These are phyloP conservation scores for Argya squamiceps DNA, from an alignment of 2,797 vertebrate genomes.

Conservation along the genomic window DNA sequence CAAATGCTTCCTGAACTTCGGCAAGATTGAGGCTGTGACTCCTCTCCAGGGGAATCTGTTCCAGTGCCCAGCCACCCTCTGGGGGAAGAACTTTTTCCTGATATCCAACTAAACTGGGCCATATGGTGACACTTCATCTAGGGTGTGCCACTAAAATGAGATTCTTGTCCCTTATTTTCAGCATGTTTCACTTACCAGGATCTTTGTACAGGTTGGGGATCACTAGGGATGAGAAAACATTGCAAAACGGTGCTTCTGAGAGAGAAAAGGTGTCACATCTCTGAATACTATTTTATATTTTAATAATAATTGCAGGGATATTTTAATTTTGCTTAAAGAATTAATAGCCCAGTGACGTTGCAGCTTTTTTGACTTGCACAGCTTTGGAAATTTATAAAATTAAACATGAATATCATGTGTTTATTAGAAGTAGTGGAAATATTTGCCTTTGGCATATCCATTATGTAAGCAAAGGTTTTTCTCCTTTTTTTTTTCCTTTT, in stretches of 20 bases:
- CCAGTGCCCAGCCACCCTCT: not conserved
- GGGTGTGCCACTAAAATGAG: not conserved
- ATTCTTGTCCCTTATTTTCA: constrained; percentile 13
- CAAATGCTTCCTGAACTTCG: not conserved
- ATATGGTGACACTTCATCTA: not conserved
- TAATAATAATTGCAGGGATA: not conserved
- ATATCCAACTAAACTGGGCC: not conserved
- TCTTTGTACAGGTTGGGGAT: not conserved
- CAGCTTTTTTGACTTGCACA: not conserved
- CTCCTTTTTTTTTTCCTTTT: not conserved
- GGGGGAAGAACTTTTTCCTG: not conserved
- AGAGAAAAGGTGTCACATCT: not conserved
- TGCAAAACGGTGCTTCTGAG: not conserved
- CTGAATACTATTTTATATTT: not conserved
- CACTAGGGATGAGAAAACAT: not conserved
- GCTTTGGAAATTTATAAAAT: not conserved
- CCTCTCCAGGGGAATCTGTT: not conserved
- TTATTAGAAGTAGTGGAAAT: not conserved
- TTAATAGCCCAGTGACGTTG: not conserved
- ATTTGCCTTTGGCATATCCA: not conserved
- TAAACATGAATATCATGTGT: not conserved
- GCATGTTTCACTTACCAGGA: not conserved
- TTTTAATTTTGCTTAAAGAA: not conserved
- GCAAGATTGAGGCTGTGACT: not conserved
- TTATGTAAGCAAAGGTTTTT: not conserved